A percentile compares a stretch with the other conserved stretches of the same genome.
phyloP scores from a whole-genome alignment of 2,113 vertebrate species.

The Notarius quadriscutis region DNA sequence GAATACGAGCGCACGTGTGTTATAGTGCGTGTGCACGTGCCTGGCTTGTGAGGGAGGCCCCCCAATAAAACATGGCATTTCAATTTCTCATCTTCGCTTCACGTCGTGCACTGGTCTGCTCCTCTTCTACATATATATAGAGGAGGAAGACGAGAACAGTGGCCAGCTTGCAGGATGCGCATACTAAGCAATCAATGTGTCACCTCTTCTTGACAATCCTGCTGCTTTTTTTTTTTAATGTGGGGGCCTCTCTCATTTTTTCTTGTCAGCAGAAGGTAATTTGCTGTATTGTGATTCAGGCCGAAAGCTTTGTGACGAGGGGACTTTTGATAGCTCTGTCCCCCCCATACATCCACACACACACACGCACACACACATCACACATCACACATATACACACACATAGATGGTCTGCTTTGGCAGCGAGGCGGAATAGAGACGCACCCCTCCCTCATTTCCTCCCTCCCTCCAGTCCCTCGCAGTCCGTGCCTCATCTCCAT shows the following conservation, averaged over 20 bases:
- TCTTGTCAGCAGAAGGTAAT: conserved; percentile 82
- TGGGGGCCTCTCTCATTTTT: conserved; percentile 74
- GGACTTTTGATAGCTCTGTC: conserved; percentile 70
- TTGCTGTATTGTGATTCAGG: conserved; percentile 81
- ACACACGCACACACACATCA: not conserved
- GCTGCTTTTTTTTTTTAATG: conserved; percentile 66
- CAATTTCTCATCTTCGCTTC: conserved; percentile 69
- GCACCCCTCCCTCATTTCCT: not conserved
- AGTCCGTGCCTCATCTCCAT: conserved; percentile 66
- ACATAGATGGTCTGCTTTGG: conserved; percentile 3
- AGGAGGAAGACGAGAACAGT: conserved; percentile 65
- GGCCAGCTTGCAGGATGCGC: conserved; percentile 70
- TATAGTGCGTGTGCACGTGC: conserved; percentile 25
- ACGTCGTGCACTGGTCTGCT: conserved; percentile 65
- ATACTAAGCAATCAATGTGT: conserved; percentile 83
- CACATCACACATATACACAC: not conserved
- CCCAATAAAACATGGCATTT: conserved; percentile 77
- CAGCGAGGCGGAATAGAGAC: conserved; percentile 14
- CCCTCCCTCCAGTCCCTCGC: conserved; percentile 22
- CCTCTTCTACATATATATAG: conserved; percentile 77
- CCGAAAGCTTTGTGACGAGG: conserved; percentile 75
- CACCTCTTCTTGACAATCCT: conserved; percentile 76
- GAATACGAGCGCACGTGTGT: not conserved
- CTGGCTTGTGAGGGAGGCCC: conserved; percentile 61
- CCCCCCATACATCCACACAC: conserved; percentile 39